These are phyloP conservation scores for Antigone vipio DNA, from an alignment of 2,113 vertebrate genomes.

Conservation along the genomic window DNA sequence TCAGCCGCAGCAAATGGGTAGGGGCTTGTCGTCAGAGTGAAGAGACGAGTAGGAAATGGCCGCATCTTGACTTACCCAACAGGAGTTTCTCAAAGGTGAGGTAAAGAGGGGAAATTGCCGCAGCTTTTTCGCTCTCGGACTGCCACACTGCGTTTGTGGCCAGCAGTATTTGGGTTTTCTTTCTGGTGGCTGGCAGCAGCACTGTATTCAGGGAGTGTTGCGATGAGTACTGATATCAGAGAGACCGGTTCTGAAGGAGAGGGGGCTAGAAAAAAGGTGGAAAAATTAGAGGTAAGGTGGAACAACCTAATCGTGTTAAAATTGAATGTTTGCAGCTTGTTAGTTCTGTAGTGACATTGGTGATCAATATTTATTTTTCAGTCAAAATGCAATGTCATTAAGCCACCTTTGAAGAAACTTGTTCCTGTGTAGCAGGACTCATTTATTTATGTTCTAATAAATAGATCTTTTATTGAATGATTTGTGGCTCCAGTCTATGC, in stretches of 20 bases:
- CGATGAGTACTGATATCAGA: neutral
- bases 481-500: slow-evolving; percentile 1
- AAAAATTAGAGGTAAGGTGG: neutral
- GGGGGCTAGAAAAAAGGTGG: neutral
- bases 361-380: slow-evolving; percentile 33
- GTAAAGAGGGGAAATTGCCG: neutral
- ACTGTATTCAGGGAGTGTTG: neutral
- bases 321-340: neutral
- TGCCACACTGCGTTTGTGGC: neutral
- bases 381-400: neutral
- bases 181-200: neutral
- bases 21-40: neutral
- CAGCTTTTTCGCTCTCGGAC: neutral
- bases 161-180: neutral
- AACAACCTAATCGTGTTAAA: neutral
- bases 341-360: neutral
- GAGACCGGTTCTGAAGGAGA: neutral
- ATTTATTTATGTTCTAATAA: slow-evolving; percentile 40
- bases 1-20: neutral
- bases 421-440: neutral
- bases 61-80: neutral
- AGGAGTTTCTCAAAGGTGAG: neutral
- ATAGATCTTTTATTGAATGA: slow-evolving; percentile 9
- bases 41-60: neutral
- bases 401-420: slow-evolving; percentile 8